phyloP scores from a whole-genome alignment of 1,140 invertebrate genomes.

The Temnothorax longispinosus region DNA sequence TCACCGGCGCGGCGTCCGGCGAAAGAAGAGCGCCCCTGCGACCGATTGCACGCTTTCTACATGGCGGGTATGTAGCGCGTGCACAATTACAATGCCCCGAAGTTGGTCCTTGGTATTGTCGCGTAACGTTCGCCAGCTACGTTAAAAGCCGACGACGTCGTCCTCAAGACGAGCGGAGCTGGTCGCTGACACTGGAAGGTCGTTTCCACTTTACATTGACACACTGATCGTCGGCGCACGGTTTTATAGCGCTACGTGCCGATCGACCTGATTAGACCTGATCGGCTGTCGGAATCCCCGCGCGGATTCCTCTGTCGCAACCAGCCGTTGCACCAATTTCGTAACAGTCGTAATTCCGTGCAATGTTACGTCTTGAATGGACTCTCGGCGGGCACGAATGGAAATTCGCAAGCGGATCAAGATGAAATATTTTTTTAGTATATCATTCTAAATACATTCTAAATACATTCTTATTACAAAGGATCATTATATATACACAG shows the following conservation, averaged over 20 bases:
- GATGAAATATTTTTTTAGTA: background rate
- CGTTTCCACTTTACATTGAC: slow-evolving; percentile 73
- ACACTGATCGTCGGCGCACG: slow-evolving; percentile 61
- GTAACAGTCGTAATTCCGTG: slow-evolving; percentile 18
- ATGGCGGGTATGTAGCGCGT: slow-evolving; percentile 62
- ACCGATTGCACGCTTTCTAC: slow-evolving; percentile 65
- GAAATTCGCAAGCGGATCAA: background rate
- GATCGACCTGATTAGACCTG: slow-evolving; percentile 19
- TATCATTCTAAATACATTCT: background rate
- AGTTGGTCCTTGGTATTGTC: slow-evolving; percentile 73
- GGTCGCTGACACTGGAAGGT: slow-evolving; percentile 77
- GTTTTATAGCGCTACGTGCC: slow-evolving; percentile 65
- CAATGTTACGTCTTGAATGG: background rate
- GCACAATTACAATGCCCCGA: slow-evolving; percentile 55
- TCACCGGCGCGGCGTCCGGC: background rate
- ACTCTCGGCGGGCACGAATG: background rate
- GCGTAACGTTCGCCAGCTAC: slow-evolving; percentile 63
- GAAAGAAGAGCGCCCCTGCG: slow-evolving; percentile 51
- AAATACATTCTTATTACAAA: background rate
- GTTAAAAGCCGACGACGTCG: background rate
- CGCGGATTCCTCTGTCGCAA: slow-evolving; percentile 1
- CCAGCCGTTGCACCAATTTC: slow-evolving; percentile 42
- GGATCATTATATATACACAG: background rate
- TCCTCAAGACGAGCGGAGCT: slow-evolving; percentile 69
- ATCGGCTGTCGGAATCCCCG: slow-evolving; percentile 2